Conservation (phyloP, 2,888 invertebrate genomes). For the Lochmaea crataegi region DNA sequence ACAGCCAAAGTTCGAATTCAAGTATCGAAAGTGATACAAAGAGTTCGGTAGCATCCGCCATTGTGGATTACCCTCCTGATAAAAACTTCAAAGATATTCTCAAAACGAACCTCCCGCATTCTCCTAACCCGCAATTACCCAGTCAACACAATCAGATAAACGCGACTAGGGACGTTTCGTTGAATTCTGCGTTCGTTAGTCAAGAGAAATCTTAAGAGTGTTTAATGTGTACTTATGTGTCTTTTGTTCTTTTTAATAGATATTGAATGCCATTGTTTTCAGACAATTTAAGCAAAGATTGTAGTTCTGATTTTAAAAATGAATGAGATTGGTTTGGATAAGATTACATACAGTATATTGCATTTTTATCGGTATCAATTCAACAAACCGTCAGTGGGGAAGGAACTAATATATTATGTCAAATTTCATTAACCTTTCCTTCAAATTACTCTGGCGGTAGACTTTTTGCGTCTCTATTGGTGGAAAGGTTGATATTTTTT, state of each 20-base stretch:
- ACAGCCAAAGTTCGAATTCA: slow-evolving; percentile 62
- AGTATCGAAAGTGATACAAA: slow-evolving; percentile 63
- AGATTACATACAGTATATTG: background rate
- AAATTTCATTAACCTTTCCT: too few species aligned
- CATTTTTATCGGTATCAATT: too few species aligned
- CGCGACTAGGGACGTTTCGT: slow-evolving; percentile 61
- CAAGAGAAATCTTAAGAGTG: slow-evolving; percentile 42
- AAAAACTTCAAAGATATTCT: slow-evolving; percentile 61
- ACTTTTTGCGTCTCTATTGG: too few species aligned
- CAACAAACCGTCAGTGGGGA: too few species aligned
- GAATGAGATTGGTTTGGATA: background rate
- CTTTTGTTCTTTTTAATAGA: slow-evolving; percentile 33
- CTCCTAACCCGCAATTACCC: slow-evolving; percentile 57
- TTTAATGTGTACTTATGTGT: slow-evolving; percentile 35
- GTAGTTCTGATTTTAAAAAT: background rate
- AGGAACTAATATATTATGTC: too few species aligned
- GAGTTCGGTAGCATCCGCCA: slow-evolving; percentile 58
- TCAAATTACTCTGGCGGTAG: too few species aligned
- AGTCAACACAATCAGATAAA: slow-evolving; percentile 60
- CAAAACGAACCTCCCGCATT: slow-evolving; percentile 50
- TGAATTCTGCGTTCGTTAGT: slow-evolving; percentile 60
- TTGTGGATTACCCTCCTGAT: slow-evolving; percentile 48
- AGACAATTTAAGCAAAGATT: slow-evolving; percentile 16
- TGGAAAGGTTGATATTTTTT: too few species aligned
- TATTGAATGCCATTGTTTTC: slow-evolving; percentile 30